Conservation (phyloP, 64 coral and sea anemone genomes). For the Hydrozoanthus tunicans region DNA sequence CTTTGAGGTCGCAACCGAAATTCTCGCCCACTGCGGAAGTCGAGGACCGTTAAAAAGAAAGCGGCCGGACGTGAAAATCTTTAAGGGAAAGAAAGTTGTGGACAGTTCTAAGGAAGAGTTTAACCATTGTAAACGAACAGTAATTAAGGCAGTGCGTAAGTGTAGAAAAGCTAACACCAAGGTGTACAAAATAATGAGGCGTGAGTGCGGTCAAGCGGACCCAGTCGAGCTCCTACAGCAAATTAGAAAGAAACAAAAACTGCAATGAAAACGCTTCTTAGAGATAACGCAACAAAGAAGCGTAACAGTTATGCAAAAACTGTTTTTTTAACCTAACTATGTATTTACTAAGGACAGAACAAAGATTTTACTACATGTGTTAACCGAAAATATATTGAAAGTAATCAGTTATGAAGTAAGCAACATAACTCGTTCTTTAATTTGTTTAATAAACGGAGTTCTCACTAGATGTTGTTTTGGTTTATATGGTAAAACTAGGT, state of each 20-base stretch:
- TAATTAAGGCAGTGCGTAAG: not conserved
- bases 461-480: too few relatives aligned
- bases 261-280: not conserved
- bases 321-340: too few relatives aligned
- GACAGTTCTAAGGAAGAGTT: not conserved
- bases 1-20: slow-evolving; percentile 8
- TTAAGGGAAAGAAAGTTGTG: not conserved
- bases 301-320: not conserved
- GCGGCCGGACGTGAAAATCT: not conserved
- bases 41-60: not conserved
- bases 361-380: too few relatives aligned
- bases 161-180: not conserved
- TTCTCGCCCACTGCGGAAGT: not conserved
- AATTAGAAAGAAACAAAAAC: not conserved
- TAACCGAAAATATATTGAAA: too few relatives aligned
- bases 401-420: too few relatives aligned
- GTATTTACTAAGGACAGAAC: too few relatives aligned
- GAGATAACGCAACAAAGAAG: not conserved
- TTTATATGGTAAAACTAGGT: too few relatives aligned
- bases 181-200: not conserved
- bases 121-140: not conserved
- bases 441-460: too few relatives aligned
- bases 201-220: not conserved
- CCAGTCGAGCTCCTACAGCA: not conserved
- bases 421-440: too few relatives aligned